Percentiles rank a stretch among this genome's conserved stretches.
phyloP scores from a whole-genome alignment of 2,113 vertebrate species.

The Pygathrix nemaeus region DNA sequence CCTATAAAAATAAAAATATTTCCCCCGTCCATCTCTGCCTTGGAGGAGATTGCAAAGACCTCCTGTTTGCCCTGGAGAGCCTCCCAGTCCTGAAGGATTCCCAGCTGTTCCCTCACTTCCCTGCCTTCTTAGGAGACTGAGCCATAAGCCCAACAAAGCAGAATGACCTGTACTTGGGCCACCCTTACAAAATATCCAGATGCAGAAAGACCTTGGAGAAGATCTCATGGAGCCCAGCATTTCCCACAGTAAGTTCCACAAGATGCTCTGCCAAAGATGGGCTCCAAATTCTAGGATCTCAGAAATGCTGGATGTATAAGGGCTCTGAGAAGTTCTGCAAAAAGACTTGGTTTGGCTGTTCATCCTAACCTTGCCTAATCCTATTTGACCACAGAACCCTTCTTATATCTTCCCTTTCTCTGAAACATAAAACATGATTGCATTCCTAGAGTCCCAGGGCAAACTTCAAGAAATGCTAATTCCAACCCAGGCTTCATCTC shows the following conservation, averaged over 20 bases:
- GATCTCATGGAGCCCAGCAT: neutral
- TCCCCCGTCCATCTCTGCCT: neutral
- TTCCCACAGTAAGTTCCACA: neutral
- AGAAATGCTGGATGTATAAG: neutral
- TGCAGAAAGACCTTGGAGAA: neutral
- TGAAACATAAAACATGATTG: neutral
- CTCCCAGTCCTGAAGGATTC: neutral
- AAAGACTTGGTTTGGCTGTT: neutral
- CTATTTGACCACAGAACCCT: neutral
- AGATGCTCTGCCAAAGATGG: neutral
- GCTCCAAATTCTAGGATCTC: neutral
- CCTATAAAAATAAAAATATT: neutral
- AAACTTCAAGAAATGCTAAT: neutral
- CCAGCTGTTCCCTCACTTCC: neutral
- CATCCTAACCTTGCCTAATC: neutral
- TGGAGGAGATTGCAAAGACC: neutral
- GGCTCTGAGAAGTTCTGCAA: neutral
- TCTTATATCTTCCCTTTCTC: neutral
- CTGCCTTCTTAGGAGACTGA: neutral
- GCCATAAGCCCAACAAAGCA: neutral
- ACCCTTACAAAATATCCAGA: neutral
- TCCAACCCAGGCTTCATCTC: no score
- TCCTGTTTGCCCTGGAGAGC: neutral
- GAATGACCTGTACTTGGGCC: neutral
- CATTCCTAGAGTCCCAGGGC: no score